These are phyloP conservation scores for Pelecanoides urinatrix DNA, from an alignment of 2,113 vertebrate species.

Conservation along the genomic window DNA sequence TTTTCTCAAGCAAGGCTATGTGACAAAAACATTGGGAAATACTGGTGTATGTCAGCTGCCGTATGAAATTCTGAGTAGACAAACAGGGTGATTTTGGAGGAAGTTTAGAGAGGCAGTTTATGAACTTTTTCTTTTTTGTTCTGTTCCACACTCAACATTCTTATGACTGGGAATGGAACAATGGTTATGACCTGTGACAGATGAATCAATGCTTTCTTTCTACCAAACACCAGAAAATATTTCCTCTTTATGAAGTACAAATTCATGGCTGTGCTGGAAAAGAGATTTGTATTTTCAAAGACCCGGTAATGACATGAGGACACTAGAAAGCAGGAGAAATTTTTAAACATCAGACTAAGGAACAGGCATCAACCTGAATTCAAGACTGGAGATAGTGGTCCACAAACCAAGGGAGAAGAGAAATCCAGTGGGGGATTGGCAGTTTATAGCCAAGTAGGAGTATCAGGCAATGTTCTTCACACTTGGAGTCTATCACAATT, in stretches of 20 bases:
- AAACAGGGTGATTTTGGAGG: neutral
- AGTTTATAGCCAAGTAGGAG: neutral
- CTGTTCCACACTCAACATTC: neutral
- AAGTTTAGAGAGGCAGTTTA: neutral
- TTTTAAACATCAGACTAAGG: neutral
- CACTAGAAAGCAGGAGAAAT: neutral
- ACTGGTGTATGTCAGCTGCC: neutral
- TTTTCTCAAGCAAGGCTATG: neutral
- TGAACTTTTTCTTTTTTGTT: neutral
- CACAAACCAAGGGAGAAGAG: neutral
- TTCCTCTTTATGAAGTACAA: conserved; percentile 22
- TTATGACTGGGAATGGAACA: neutral
- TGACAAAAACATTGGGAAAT: neutral
- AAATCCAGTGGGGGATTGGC: neutral
- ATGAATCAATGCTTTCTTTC: neutral
- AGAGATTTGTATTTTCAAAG: neutral
- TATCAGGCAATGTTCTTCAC: neutral
- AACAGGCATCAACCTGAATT: neutral
- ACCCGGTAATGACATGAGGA: neutral
- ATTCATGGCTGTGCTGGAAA: neutral
- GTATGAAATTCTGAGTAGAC: neutral
- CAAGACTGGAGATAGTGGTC: neutral
- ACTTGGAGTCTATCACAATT: neutral
- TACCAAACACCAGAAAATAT: neutral
- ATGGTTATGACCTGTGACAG: conserved; percentile 21